These are phyloP conservation scores for Tachina fera DNA, from an alignment of 2,888 invertebrate genomes.

Conservation along the genomic window DNA sequence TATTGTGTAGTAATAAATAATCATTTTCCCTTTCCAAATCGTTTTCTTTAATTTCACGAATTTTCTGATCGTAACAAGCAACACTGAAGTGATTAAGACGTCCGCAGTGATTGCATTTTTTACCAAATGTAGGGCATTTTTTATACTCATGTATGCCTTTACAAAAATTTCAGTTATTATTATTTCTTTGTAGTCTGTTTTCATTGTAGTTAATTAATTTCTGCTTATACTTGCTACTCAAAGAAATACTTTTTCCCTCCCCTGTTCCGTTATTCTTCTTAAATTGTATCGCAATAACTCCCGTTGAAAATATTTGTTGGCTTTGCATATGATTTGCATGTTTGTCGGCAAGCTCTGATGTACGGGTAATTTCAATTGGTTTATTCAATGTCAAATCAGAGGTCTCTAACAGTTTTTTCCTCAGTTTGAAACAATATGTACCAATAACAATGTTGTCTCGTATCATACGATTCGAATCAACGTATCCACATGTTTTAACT, in stretches of 20 bases:
- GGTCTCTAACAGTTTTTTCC: conserved; percentile 41
- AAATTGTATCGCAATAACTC: conserved; percentile 21
- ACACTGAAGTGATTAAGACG: too few relatives aligned
- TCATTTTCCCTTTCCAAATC: neutral
- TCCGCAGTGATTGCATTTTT: conserved; percentile 21
- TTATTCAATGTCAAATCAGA: conserved; percentile 48
- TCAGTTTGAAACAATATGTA: conserved; percentile 25
- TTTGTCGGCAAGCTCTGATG: conserved; percentile 40
- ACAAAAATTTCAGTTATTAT: conserved; percentile 4
- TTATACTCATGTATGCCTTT: conserved; percentile 51
- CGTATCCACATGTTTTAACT: conserved; percentile 47
- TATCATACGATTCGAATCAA: conserved; percentile 36
- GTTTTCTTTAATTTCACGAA: neutral
- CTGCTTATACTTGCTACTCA: conserved; percentile 3
- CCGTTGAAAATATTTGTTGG: conserved; percentile 21
- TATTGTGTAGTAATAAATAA: conserved; percentile 62
- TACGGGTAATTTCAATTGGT: conserved; percentile 46
- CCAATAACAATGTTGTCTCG: conserved; percentile 38
- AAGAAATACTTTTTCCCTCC: conserved; percentile 12
- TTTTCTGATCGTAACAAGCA: too few relatives aligned
- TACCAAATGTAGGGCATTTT: too few relatives aligned
- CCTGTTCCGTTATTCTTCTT: conserved; percentile 19
- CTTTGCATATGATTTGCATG: conserved; percentile 65
- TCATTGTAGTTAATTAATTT: neutral
- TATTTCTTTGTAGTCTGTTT: conserved; percentile 6